Conservation (phyloP, 2,113 vertebrate species). For the Canis aureus region DNA sequence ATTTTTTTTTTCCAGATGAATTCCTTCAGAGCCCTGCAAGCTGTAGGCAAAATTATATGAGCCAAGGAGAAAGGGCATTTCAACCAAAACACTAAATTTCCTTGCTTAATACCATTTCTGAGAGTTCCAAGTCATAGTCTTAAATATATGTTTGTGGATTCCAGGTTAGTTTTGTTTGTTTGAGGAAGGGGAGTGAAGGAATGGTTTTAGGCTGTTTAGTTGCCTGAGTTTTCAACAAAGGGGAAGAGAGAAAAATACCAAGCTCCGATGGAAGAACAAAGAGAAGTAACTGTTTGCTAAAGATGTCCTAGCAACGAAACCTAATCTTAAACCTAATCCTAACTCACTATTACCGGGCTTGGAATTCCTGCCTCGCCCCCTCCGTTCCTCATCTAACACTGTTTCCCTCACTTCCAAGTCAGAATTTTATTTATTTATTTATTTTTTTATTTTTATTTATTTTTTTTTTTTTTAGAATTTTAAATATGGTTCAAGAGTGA, state of each 20-base stretch:
- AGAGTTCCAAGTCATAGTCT: conserved; percentile 59
- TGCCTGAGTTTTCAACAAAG: conserved; percentile 21
- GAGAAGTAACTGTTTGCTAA: neutral
- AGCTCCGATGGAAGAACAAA: neutral
- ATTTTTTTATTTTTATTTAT: no score
- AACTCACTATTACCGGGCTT: neutral
- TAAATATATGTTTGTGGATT: conserved; percentile 53
- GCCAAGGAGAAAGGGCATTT: conserved; percentile 56
- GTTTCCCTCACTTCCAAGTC: neutral
- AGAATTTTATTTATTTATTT: neutral
- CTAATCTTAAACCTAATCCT: neutral
- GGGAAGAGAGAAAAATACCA: neutral
- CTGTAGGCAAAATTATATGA: conserved; percentile 52
- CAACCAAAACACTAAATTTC: conserved; percentile 59
- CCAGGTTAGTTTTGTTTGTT: conserved; percentile 36
- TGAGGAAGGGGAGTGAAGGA: neutral
- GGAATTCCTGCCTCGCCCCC: neutral
- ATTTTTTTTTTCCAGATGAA: conserved; percentile 70
- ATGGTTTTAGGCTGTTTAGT: neutral
- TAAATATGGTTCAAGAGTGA: neutral
- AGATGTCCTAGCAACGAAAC: neutral
- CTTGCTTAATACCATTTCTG: conserved; percentile 41
- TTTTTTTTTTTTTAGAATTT: neutral
- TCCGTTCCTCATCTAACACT: neutral
- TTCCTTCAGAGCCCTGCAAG: conserved; percentile 68